phyloP scores from a whole-genome alignment of 1,140 invertebrate species.

The Drosophila hydei region DNA sequence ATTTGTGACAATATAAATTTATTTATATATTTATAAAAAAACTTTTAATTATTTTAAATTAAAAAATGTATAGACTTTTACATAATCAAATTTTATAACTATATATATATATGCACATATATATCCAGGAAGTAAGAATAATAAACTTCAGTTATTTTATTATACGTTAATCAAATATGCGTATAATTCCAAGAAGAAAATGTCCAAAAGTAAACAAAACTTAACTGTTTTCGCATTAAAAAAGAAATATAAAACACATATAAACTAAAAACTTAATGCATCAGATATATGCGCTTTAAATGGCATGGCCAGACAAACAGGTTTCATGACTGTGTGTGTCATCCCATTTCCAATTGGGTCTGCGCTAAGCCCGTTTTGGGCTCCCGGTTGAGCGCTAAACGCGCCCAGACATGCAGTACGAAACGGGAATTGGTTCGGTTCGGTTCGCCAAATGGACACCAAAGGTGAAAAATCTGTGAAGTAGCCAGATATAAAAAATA shows the following conservation, averaged over 20 bases:
- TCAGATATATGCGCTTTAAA: not conserved
- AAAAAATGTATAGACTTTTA: too few species aligned
- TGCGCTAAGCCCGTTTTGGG: constrained; percentile 58
- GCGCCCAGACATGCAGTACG: constrained; percentile 56
- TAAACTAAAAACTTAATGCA: not conserved
- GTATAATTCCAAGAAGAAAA: not conserved
- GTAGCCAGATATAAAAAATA: not conserved
- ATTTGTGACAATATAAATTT: too few species aligned
- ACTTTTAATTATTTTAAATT: too few species aligned
- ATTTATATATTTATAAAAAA: too few species aligned
- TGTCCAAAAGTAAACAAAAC: not conserved
- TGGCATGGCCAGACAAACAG: constrained; percentile 38
- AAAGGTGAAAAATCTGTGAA: constrained; percentile 46
- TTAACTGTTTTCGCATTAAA: too few species aligned
- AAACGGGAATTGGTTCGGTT: constrained; percentile 70
- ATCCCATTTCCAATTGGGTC: constrained; percentile 63
- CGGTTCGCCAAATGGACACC: constrained; percentile 64
- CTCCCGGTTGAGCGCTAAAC: constrained; percentile 53
- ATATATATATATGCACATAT: too few species aligned
- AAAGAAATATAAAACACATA: not conserved
- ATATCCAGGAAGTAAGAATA: too few species aligned
- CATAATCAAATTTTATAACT: too few species aligned
- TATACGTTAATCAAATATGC: too few species aligned
- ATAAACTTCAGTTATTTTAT: too few species aligned
- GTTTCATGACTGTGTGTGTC: constrained; percentile 29